phyloP scores from a whole-genome alignment of 2,888 invertebrate genomes.

The Chironomus tentans region DNA sequence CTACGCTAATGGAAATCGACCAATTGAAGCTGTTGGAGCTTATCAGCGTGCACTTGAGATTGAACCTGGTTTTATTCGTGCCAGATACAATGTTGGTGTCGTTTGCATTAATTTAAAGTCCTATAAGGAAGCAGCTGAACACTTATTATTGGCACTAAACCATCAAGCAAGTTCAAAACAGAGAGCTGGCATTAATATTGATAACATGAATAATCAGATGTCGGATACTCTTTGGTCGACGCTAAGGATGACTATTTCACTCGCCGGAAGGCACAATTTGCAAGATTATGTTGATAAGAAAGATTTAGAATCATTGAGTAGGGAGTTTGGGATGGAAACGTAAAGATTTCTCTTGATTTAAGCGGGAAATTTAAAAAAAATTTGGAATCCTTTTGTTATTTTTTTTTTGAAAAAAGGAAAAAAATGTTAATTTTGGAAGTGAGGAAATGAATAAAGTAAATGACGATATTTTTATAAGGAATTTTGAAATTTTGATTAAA shows the following conservation, averaged over 20 bases:
- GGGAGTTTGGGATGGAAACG: slow-evolving; percentile 39
- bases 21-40: slow-evolving; percentile 94
- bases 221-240: slow-evolving; percentile 94
- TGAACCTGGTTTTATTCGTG: slow-evolving; percentile 92
- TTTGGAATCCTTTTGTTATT: too few relatives aligned
- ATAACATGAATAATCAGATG: slow-evolving; percentile 48
- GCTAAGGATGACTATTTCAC: slow-evolving; percentile 73
- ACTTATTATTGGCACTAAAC: slow-evolving; percentile 85
- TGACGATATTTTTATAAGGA: too few relatives aligned
- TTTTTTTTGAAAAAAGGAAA: too few relatives aligned
- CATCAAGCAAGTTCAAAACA: slow-evolving; percentile 63
- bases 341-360: background rate
- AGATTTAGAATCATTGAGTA: slow-evolving; percentile 53
- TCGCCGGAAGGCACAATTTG: slow-evolving; percentile 62
- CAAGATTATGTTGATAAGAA: slow-evolving; percentile 52
- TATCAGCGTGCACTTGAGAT: slow-evolving; percentile 85
- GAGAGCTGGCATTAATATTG: slow-evolving; percentile 38
- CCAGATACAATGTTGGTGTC: slow-evolving; percentile 95
- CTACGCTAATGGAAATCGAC: slow-evolving; percentile 86
- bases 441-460: too few relatives aligned
- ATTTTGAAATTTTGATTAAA: too few relatives aligned
- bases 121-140: slow-evolving; percentile 91
- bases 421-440: too few relatives aligned
- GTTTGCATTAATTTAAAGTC: slow-evolving; percentile 94
- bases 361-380: background rate